Conservation (phyloP, 2,113 vertebrate species). For the Callipepla californica region DNA sequence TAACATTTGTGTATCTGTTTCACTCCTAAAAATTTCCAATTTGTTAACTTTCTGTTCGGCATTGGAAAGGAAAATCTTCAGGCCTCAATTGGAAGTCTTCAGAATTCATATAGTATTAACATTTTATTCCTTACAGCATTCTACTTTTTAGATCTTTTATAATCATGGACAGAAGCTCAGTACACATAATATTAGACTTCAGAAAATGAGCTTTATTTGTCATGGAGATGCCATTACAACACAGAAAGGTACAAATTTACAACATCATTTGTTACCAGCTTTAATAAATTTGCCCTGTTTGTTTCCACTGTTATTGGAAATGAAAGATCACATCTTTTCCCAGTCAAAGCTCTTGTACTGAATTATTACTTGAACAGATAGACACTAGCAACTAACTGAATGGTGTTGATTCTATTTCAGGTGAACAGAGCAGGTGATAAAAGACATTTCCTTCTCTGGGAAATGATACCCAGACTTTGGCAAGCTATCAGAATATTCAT, state of each 20-base stretch:
- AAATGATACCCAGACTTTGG: neutral
- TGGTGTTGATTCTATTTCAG: neutral
- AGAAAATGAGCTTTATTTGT: neutral
- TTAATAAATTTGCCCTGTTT: neutral
- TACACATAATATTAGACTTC: neutral
- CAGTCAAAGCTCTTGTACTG: neutral
- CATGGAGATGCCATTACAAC: neutral
- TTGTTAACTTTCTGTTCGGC: neutral
- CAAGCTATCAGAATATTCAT: neutral
- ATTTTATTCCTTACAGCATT: neutral
- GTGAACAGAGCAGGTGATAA: neutral
- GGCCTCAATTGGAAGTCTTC: neutral
- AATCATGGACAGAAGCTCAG: neutral
- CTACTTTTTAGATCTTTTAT: neutral
- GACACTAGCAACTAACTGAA: neutral
- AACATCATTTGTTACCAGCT: neutral
- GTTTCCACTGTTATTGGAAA: neutral
- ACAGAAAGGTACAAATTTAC: neutral
- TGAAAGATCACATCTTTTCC: neutral
- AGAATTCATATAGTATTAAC: neutral
- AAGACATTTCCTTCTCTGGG: neutral
- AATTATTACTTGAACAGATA: neutral
- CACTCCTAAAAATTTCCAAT: neutral
- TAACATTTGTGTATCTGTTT: neutral
- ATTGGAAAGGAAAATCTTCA: neutral